Conservation (phyloP, 2,113 vertebrate species). For the Lanius collurio region DNA sequence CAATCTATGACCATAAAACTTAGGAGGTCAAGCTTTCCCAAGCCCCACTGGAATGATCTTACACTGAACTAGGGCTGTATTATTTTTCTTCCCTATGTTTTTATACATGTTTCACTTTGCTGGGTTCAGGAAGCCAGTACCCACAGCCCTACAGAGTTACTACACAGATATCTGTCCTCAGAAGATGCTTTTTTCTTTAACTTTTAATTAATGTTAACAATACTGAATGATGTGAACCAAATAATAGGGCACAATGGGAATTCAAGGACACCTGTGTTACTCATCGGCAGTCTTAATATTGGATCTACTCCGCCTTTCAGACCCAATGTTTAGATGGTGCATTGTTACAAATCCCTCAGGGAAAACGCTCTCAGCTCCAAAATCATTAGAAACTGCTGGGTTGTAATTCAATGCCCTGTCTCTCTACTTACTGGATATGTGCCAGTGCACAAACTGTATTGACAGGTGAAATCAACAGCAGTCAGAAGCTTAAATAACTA, state of each 20-base stretch:
- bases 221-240: neutral
- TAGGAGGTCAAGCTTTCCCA: neutral
- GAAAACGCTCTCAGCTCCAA: neutral
- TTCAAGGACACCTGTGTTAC: neutral
- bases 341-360: neutral
- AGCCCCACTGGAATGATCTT: neutral
- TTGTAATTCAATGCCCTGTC: neutral
- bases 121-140: neutral
- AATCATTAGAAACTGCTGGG: neutral
- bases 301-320: fast-evolving
- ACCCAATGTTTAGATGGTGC: neutral
- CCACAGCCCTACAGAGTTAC: neutral
- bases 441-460: neutral
- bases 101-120: neutral
- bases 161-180: neutral
- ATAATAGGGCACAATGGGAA: neutral
- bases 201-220: neutral
- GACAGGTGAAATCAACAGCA: neutral
- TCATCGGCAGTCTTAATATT: neutral
- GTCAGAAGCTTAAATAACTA: neutral
- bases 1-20: neutral
- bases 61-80: neutral
- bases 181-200: neutral
- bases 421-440: neutral
- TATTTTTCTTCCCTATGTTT: neutral